These are phyloP conservation scores for Pseudonaja textilis DNA, from an alignment of 2,113 vertebrate genomes.

Conservation along the genomic window DNA sequence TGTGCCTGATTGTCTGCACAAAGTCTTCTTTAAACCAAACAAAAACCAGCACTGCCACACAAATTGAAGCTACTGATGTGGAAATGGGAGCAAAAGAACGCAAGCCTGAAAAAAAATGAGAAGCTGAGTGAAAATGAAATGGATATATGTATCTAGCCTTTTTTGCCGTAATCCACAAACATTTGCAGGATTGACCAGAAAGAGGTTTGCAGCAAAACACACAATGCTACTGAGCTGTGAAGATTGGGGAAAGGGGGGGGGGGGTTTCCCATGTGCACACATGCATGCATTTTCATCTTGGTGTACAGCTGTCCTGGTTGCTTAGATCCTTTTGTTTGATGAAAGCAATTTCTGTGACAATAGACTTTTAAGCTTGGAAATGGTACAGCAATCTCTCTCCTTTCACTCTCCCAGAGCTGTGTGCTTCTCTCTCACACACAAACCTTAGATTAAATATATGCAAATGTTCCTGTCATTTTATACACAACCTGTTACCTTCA, in stretches of 20 bases:
- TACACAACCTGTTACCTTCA: not conserved
- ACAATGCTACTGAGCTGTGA: not conserved
- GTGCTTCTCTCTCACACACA: not conserved
- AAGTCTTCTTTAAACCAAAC: not conserved
- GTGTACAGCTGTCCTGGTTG: not conserved
- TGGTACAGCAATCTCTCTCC: not conserved
- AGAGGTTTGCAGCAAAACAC: not conserved
- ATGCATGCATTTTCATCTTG: not conserved
- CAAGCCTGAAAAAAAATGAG: not conserved
- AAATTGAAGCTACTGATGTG: not conserved
- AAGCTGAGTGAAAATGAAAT: not conserved
- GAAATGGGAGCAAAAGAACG: not conserved
- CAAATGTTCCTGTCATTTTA: not conserved
- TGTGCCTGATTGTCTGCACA: not conserved
- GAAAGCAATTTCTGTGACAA: not conserved
- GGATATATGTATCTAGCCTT: not conserved
- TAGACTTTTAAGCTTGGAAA: not conserved
- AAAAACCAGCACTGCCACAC: not conserved
- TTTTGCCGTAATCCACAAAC: not conserved
- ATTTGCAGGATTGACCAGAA: not conserved
- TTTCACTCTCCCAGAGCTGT: not conserved
- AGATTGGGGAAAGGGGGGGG: no score
- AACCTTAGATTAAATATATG: not conserved
- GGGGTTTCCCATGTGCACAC: not conserved
- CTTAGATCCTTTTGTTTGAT: not conserved